Evolutionary conservation across 2,113 vertebrate genomes (phyloP), one percentile per base, ranked within the genome.

Genomic region (Esox niger): DNA sequence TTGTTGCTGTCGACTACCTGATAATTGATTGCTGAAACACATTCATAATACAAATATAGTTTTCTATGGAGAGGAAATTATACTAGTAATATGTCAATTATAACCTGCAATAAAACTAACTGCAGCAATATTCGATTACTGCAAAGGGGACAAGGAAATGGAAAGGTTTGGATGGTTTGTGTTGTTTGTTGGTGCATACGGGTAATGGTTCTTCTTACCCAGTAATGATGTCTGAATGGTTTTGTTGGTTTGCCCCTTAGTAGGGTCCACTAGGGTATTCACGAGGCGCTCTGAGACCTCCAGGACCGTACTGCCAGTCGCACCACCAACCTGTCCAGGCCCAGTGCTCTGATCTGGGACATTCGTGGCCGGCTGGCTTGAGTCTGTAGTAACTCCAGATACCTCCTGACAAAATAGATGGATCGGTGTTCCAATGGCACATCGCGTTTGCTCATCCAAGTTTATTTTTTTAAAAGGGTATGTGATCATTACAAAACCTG

Each of bases 1-100:
- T 6, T 21, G 10, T 15, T 27, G 68, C 3, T 78, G 68, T n/a
- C 76, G 23, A 78, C 21, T 1, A 56, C 65, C 61, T 71, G 49
- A 0, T 84, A 11, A 63, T n/a, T 76, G 29, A 89, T 72, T 59
- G 84, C 88, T 89, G 31, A 10, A 9, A 80, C 5, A 64, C 6
- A 55, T 5, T 23, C 20, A 59, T 7, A 23, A 2, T 33, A 61
- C 38, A 43, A 4, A 4, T 43, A 43, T 43, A 15, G 17, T 43
- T 43, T 43, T 1, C 11, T 4, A 43, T 43, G 38, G 13, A 15
- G 38, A 43, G 38, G 17, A 43, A 38, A 2, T 13, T 9, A 38
- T 38, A 38, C 35, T 13, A 38, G 35, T 38, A 1, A 38, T 15
- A 38, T 13, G 10, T 38, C 13, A 38, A 38, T 13, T 38, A 13